Evolutionary conservation across 2,113 vertebrate species (phyloP), one percentile per base, ranked within the genome.

Genomic region (Macroglossus sobrinus): DNA sequence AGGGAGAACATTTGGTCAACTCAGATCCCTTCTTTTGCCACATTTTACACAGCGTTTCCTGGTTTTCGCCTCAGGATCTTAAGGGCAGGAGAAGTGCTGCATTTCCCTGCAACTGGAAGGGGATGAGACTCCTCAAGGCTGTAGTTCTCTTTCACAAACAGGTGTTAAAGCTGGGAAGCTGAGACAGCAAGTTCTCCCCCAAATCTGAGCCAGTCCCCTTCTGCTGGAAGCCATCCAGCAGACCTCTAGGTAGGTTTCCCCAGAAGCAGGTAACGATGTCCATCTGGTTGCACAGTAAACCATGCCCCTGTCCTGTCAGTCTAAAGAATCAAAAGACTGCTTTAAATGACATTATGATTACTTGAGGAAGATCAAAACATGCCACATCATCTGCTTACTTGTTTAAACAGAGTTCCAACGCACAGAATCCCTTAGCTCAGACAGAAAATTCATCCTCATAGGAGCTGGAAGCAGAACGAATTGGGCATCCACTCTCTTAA

Each of bases 381-480:
- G 94, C 78, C 72, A 4, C 35, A 47, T 96, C 26, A 90, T 95
- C 78, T 97, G 79, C 28, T 76, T 92, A 66, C 53, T 66, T 98
- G 30, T 84, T 96, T 47, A 82, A 78, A 97, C 30, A 45, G 4
- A 84, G 1, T 64, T 40, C 55, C n/a, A 93, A 81, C 55, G 89
- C 24, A 26, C 45, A 38, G 94, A 97, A 91, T 92, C 55, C 57
- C 64, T 85, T 72, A 71, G 4, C 63, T 84, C 47, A 47, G 47
- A 47, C 71, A 59, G 61, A 95, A 59, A 80, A 97, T 68, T 64
- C 63, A 57, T 40, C 47, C 57, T 96, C 96, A 90, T 98, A 98
- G 98, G 40, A 96, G 19, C 68, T 21, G 90, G 26, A 50, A 76
- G 61, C 89, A 71, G 5, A 69, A 47, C 91, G 43, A 40, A 84